Base-by-base conservation (phyloP, 2,113 vertebrate genomes). In the Murina feae region DNA sequence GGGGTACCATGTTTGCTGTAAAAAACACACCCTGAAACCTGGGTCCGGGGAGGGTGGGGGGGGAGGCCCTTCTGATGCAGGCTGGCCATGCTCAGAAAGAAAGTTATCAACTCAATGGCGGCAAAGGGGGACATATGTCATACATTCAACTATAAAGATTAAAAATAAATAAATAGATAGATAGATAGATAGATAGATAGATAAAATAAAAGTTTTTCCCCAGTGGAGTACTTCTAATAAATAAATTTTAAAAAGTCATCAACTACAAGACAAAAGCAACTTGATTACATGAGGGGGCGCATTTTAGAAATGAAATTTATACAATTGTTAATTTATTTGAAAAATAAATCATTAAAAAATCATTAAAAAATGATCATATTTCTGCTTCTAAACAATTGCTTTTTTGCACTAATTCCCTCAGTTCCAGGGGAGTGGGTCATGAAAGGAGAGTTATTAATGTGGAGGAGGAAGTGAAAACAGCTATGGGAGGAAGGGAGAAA, bases 1-100 rank as follows among this genome's bases (percentile, higher is more conserved):
- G 44, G 69, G 95, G 69, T 95, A 51, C 63, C 79, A 83, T 95
- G 69, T 97, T 98, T 97, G 92, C 95, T 81, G 44, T 85, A 84
- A 97, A 96, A 94, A 93, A 95, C 93, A 93, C 95, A 88, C 97
- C 95, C 93, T 68, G 78, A 90, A 90, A 68, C 60, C 49, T 20
- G 25, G 28, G 58, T 25, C 74, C 23, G 28, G 37, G 32, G 39
- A 87, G 58, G 11, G 30, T 12, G 4, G 2, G 21, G 55, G 9
- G 17, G 18, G 65, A n/a, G 35, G 30, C 42, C 69, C 51, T 86
- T 90, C 78, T 2, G 18, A 17, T 18, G 13, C 17, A 66, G 39
- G 21, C 39, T 42, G 60, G 63, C n/a, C 37, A 49, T 18, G 37
- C 25, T 94, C 60, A 75, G 85, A 92, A 80, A 74, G 75, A 53